phyloP scores from a whole-genome alignment of 2,888 invertebrate species.

The Dendrolimus pini region DNA sequence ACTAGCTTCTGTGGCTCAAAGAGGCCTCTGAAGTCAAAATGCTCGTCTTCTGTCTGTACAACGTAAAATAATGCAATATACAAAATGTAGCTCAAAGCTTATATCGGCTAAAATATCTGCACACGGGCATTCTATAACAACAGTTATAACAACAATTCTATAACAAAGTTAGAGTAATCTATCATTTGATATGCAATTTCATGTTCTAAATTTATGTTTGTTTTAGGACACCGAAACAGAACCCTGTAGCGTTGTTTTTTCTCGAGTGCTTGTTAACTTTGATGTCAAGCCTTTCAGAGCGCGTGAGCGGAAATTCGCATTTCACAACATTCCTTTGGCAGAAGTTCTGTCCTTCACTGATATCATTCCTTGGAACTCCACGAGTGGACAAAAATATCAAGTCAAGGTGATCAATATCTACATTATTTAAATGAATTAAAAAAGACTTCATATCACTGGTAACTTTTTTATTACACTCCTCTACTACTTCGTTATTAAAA shows the following conservation, averaged over 20 bases:
- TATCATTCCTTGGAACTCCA: conserved; percentile 92
- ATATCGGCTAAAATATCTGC: too few relatives aligned
- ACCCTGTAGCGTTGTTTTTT: conserved; percentile 84
- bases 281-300: conserved; percentile 88
- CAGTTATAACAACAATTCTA: too few relatives aligned
- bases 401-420: conserved; percentile 70
- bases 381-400: conserved; percentile 88
- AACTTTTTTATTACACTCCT: too few relatives aligned
- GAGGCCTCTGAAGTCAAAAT: too few relatives aligned
- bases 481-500: too few relatives aligned
- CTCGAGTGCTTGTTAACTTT: conserved; percentile 91
- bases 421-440: background rate
- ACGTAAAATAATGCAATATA: too few relatives aligned
- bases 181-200: too few relatives aligned
- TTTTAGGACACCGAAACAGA: conserved; percentile 77
- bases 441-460: background rate
- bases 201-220: background rate
- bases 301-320: conserved; percentile 89
- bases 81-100: too few relatives aligned
- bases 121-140: too few relatives aligned
- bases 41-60: too few relatives aligned
- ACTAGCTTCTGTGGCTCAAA: too few relatives aligned
- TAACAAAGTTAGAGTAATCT: too few relatives aligned
- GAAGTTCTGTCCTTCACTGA: conserved; percentile 92
- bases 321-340: conserved; percentile 95